phyloP scores from a whole-genome alignment of 2,797 vertebrate genomes.

The Pangasius mekongensis region DNA sequence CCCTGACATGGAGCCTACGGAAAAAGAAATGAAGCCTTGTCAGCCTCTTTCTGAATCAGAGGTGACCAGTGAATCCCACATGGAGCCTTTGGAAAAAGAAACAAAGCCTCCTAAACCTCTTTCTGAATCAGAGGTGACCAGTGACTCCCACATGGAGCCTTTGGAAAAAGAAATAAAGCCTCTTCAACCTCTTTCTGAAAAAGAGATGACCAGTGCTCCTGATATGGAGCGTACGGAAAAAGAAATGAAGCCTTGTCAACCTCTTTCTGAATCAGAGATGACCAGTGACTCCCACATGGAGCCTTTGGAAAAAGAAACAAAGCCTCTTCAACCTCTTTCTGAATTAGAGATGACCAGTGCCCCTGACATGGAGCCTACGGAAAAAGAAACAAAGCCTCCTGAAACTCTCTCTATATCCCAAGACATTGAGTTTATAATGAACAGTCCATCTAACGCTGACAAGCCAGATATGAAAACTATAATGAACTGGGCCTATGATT shows the following conservation, averaged over 20 bases:
- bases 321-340: not conserved
- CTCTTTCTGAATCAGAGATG: not conserved
- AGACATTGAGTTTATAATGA: constrained; percentile 39
- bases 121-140: not conserved
- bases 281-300: not conserved
- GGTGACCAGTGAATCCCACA: not conserved
- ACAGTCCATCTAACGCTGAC: not conserved
- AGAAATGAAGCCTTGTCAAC: not conserved
- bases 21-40: constrained; percentile 46
- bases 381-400: constrained; percentile 47
- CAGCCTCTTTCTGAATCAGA: constrained; percentile 42
- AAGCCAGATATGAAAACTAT: constrained; percentile 57
- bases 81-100: not conserved
- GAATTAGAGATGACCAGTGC: not conserved
- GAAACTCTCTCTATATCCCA: constrained; percentile 55
- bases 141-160: not conserved
- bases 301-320: not conserved
- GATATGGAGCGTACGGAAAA: not conserved
- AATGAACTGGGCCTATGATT: constrained; percentile 58
- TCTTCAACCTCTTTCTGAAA: constrained; percentile 55
- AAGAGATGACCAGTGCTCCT: constrained; percentile 28
- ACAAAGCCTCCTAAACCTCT: not conserved
- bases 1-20: not conserved
- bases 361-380: constrained; percentile 10
- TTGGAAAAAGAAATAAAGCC: constrained; percentile 47